Evolutionary conservation across 2,888 invertebrate genomes (phyloP).

Genomic region (Drosophila pseudotakahashii): DNA sequence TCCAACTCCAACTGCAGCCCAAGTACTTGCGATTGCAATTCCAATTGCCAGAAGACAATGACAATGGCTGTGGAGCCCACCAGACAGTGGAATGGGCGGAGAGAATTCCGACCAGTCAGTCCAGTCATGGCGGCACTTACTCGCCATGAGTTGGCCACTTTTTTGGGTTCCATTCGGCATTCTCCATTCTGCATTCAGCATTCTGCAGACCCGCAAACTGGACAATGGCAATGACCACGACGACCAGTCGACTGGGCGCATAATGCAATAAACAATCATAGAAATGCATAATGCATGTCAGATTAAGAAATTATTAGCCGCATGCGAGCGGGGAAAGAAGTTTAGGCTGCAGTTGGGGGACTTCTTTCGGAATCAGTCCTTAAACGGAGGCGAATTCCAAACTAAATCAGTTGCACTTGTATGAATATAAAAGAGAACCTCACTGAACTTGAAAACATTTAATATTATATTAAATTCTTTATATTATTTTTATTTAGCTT

Average conservation of each 20-base stretch:
- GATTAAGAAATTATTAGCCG: conserved; percentile 76
- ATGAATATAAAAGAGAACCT: no score
- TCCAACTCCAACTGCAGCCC: conserved; percentile 23
- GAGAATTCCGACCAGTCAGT: conserved; percentile 64
- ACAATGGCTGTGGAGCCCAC: conserved; percentile 52
- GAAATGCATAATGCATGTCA: conserved; percentile 72
- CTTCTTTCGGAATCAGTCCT: background rate
- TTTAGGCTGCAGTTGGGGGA: conserved; percentile 5
- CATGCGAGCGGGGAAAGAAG: conserved; percentile 12
- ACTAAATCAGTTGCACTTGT: no score
- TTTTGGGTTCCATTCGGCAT: conserved; percentile 16
- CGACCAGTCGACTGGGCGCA: conserved; percentile 25
- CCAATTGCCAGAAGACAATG: conserved; percentile 57
- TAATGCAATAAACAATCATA: conserved; percentile 61
- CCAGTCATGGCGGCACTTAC: conserved; percentile 71
- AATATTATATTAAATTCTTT: no score
- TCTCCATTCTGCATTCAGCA: conserved; percentile 2
- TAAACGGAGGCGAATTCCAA: background rate
- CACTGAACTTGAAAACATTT: no score
- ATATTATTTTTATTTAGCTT: no score
- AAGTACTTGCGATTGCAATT: conserved; percentile 30
- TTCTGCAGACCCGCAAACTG: conserved; percentile 5
- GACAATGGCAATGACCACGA: conserved; percentile 55
- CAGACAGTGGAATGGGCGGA: conserved; percentile 9
- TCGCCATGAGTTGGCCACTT: conserved; percentile 59